Conservation (phyloP, 2,797 vertebrate species). For the Echiichthys vipera region DNA sequence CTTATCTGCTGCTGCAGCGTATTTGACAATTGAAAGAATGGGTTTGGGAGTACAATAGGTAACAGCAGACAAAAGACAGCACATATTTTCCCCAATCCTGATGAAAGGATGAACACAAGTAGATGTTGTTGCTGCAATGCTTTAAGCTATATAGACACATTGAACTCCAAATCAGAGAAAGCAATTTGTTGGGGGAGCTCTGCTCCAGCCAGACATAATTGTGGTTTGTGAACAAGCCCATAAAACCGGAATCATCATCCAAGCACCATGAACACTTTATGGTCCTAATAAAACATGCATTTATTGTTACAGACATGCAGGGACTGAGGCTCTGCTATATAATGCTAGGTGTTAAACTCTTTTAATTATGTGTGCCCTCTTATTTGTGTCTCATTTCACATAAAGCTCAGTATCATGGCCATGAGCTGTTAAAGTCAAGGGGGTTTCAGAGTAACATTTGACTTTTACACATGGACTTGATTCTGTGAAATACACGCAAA, state of each 20-base stretch:
- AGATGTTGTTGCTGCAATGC: constrained; percentile 41
- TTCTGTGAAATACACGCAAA: neutral
- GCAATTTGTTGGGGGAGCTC: constrained; percentile 27
- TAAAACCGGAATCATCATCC: constrained; percentile 56
- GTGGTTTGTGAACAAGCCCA: constrained; percentile 32
- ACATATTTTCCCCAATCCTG: neutral
- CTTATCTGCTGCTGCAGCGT: constrained; percentile 43
- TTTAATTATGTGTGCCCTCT: constrained; percentile 37
- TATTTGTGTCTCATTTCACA: constrained; percentile 54
- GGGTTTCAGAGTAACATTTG: neutral
- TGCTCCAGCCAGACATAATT: constrained; percentile 57
- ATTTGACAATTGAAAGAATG: constrained; percentile 38
- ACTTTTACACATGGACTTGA: no score
- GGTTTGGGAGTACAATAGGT: constrained; percentile 34
- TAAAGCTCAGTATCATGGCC: constrained; percentile 17
- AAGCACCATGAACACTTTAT: constrained; percentile 68
- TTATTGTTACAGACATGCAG: constrained; percentile 53
- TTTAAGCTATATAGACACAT: constrained; percentile 53
- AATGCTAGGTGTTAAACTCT: constrained; percentile 41
- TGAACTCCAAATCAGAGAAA: constrained; percentile 47
- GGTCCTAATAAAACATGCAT: constrained; percentile 65
- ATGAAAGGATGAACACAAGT: constrained; percentile 23
- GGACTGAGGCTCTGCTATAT: constrained; percentile 26
- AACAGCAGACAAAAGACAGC: constrained; percentile 32
- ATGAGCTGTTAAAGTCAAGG: constrained; percentile 5